Base-by-base conservation (phyloP, 2,113 vertebrate species). In the Chauna torquata region DNA sequence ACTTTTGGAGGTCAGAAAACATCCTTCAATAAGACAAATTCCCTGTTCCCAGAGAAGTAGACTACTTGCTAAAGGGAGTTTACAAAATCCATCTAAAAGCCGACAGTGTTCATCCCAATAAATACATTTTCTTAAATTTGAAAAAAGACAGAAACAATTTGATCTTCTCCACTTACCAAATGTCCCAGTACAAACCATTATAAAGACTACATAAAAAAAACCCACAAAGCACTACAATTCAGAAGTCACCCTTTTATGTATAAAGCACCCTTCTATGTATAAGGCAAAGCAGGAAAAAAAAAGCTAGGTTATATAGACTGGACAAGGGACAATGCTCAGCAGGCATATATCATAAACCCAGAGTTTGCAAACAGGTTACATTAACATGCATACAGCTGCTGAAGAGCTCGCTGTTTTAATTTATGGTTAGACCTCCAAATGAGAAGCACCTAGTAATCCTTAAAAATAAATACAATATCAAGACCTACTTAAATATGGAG, bases 301-400 rank as follows among this genome's bases (percentile, higher is more conserved):
- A 30, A 36, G 11, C 12, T 69, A 34, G 17, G 47, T 64, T 75
- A 49, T 19, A 44, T 1, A 66, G 44, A 18, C n/a, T 59, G n/a
- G 16, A 25, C 22, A 22, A 4, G 19, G 30, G 22, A 42, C 23
- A 7, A 2, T 1, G 13, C 49, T 83, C 59, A 75, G 38, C 11
- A 49, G 27, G 49, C 17, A 40, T 1, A 3, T 13, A 12, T 32
- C 1, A 0, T 40, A 65, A 49, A 34, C 12, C 32, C 45, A 40
- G 55, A 1, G 34, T 19, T 3, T 58, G 27, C 44, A 17, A 86
- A 64, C 23, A 55, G 54, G n/a, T 66, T 50, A 45, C 18, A 3
- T 6, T 11, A 15, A n/a, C 27, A 36, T 15, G 16, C 11, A 11
- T 2, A 5, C 1, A 49, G 22, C 34, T 64, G 54, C 76, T 38